These are phyloP conservation scores for Acanthosepion lycidas DNA, from an alignment of 2,888 invertebrate genomes.

Conservation along the genomic window DNA sequence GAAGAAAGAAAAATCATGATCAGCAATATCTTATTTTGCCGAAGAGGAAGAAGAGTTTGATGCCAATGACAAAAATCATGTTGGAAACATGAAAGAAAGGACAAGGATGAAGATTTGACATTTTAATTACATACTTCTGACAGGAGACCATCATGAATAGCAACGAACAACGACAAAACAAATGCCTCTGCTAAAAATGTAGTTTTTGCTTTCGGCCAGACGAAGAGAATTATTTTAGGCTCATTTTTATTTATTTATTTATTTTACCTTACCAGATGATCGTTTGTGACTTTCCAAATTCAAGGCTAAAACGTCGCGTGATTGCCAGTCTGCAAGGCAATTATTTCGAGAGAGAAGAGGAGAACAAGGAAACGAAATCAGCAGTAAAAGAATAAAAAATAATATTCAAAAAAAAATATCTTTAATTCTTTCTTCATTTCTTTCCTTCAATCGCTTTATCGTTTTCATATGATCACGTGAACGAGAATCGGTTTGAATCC, in stretches of 20 bases:
- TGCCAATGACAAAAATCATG: not conserved
- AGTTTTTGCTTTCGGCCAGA: not conserved
- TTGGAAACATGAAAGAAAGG: not conserved
- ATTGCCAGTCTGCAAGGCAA: not conserved
- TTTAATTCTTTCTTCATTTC: not conserved
- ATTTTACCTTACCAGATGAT: not conserved
- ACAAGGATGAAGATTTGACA: not conserved
- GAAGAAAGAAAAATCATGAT: not conserved
- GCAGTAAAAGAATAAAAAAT: too few species aligned
- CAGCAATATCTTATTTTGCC: not conserved
- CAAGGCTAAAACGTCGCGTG: not conserved
- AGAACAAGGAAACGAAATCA: not conserved
- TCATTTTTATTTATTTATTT: not conserved
- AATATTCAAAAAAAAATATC: not conserved
- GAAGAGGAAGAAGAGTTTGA: not conserved
- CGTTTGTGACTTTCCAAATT: not conserved
- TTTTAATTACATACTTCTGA: slow-evolving; percentile 12
- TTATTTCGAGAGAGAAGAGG: not conserved
- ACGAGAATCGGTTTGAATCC: not conserved
- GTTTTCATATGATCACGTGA: not conserved
- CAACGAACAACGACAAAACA: not conserved
- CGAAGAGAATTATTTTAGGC: not conserved
- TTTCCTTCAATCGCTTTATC: not conserved
- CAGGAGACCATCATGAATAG: not conserved
- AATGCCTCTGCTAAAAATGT: slow-evolving; percentile 8